phyloP scores from a whole-genome alignment of 2,888 invertebrate species.

The Andrena chrysosceles region DNA sequence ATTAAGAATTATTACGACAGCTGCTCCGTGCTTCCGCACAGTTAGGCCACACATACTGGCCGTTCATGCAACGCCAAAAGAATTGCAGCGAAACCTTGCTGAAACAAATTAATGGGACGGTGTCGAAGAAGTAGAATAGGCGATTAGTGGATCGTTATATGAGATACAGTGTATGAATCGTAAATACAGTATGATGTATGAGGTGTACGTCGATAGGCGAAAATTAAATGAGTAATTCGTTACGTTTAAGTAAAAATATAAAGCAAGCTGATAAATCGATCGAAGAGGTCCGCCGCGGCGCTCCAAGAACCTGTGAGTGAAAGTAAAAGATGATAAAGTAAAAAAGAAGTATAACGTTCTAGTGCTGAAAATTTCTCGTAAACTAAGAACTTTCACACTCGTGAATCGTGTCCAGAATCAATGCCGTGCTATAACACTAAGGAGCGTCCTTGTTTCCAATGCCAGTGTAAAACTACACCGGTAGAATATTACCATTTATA shows the following conservation, averaged over 20 bases:
- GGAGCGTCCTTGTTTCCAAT: conserved; percentile 8
- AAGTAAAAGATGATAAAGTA: conserved; percentile 63
- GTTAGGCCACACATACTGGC: conserved; percentile 81
- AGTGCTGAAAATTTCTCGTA: conserved; percentile 54
- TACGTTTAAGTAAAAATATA: conserved; percentile 65
- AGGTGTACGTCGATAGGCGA: conserved; percentile 51
- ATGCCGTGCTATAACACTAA: conserved; percentile 41
- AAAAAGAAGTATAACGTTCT: conserved; percentile 58
- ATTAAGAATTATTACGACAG: conserved; percentile 70
- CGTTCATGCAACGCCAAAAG: conserved; percentile 84
- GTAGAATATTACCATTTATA: background rate
- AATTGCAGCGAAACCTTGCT: conserved; percentile 82
- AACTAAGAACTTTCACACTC: conserved; percentile 57
- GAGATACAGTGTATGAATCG: conserved; percentile 65
- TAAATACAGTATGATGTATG: conserved; percentile 62
- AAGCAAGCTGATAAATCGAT: conserved; percentile 80
- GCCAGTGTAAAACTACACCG: background rate
- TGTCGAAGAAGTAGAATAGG: conserved; percentile 67
- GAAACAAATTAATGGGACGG: conserved; percentile 81
- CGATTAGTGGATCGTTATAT: conserved; percentile 73
- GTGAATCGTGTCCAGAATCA: conserved; percentile 72
- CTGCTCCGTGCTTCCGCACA: conserved; percentile 84
- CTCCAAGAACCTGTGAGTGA: conserved; percentile 82
- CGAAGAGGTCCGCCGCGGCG: conserved; percentile 79
- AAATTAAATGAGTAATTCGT: conserved; percentile 66